Evolutionary conservation across 2,888 invertebrate genomes (phyloP).

Genomic region (Ecliptopera silaceata): DNA sequence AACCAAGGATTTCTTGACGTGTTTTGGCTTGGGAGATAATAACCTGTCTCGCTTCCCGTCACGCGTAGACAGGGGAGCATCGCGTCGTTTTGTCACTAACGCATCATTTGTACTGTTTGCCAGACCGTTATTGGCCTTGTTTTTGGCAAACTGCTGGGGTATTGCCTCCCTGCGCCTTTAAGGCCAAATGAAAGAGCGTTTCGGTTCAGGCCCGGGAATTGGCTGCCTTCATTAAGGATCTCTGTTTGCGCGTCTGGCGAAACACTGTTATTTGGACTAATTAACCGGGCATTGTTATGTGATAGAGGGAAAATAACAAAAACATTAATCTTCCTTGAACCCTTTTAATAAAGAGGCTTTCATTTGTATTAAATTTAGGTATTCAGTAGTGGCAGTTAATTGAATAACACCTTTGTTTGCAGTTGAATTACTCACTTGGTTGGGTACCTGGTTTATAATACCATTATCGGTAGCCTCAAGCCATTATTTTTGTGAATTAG

Average conservation of each 20-base stretch:
- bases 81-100: constrained; percentile 75
- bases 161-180: constrained; percentile 67
- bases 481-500: constrained; percentile 14
- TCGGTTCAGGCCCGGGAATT: constrained; percentile 67
- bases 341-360: constrained; percentile 47
- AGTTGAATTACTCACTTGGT: constrained; percentile 22
- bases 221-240: constrained; percentile 77
- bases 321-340: constrained; percentile 57
- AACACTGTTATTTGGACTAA: constrained; percentile 79
- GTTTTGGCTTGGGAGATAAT: constrained; percentile 76
- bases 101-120: constrained; percentile 80
- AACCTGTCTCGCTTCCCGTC: constrained; percentile 78
- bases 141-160: constrained; percentile 75
- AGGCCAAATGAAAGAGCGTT: constrained; percentile 73
- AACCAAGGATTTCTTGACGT: constrained; percentile 71
- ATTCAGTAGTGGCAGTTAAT: constrained; percentile 34
- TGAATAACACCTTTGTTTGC: constrained; percentile 32
- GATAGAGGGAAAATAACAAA: constrained; percentile 66
- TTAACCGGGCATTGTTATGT: constrained; percentile 74
- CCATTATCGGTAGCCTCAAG: not conserved
- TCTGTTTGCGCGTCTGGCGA: constrained; percentile 79
- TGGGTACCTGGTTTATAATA: constrained; percentile 38
- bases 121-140: constrained; percentile 79
- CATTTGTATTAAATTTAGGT: constrained; percentile 45
- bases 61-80: constrained; percentile 57